Evolutionary conservation across 2,888 invertebrate genomes (phyloP).

Genomic region (Graphium colonna): DNA sequence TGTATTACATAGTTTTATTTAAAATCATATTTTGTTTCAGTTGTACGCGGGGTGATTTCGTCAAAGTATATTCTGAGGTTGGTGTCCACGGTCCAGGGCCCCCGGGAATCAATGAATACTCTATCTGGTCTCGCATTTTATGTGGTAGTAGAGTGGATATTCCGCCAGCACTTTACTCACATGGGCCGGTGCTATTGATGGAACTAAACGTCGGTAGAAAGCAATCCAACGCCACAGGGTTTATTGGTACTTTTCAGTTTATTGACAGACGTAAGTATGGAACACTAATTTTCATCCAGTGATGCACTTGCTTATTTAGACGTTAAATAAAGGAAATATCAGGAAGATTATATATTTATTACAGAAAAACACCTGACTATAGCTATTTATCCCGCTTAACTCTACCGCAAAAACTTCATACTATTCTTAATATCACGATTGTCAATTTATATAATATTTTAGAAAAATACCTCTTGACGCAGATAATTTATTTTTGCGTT

Average conservation of each 20-base stretch:
- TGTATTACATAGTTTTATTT: not conserved
- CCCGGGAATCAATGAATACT: constrained; percentile 88
- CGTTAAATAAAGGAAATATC: too few species aligned
- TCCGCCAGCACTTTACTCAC: constrained; percentile 87
- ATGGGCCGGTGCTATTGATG: constrained; percentile 84
- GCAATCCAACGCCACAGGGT: constrained; percentile 81
- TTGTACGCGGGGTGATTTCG: constrained; percentile 85
- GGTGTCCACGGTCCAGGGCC: constrained; percentile 84
- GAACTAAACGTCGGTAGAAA: constrained; percentile 84
- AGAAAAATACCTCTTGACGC: too few species aligned
- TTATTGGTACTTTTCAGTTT: constrained; percentile 87
- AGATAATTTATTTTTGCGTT: too few species aligned
- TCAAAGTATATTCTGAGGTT: constrained; percentile 89
- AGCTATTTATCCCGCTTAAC: too few species aligned
- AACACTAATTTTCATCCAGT: too few species aligned
- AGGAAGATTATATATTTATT: too few species aligned
- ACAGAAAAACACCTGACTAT: too few species aligned
- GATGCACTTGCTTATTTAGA: too few species aligned
- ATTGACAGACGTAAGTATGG: constrained; percentile 86
- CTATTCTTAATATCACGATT: too few species aligned
- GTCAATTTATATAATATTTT: too few species aligned
- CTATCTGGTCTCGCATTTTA: constrained; percentile 86
- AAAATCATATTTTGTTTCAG: constrained; percentile 80
- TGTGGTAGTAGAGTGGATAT: constrained; percentile 86
- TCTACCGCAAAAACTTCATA: too few species aligned